Evolutionary conservation across 2,113 vertebrate species (phyloP).

Genomic region (Bostrychus sinensis): DNA sequence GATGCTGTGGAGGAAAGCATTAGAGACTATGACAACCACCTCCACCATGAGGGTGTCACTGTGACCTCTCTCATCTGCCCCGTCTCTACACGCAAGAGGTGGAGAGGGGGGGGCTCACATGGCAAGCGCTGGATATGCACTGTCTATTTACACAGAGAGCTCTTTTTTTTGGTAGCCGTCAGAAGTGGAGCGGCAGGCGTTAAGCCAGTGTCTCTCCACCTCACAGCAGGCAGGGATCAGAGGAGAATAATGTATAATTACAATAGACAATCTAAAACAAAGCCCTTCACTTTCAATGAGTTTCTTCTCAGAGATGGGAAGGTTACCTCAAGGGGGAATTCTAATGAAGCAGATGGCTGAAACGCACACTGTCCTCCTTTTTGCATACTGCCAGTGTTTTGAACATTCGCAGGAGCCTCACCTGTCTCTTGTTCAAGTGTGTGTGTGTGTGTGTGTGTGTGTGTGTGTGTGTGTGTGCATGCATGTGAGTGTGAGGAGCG

Average conservation of each 20-base stretch:
- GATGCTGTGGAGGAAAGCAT: slow-evolving; percentile 68
- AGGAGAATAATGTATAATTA: slow-evolving; percentile 78
- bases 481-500: too few relatives aligned
- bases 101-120: slow-evolving; percentile 20
- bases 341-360: slow-evolving; percentile 83
- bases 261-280: slow-evolving; percentile 81
- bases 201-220: slow-evolving; percentile 36
- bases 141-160: neutral
- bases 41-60: slow-evolving; percentile 46
- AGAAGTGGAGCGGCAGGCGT: slow-evolving; percentile 18
- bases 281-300: slow-evolving; percentile 79
- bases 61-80: slow-evolving; percentile 46
- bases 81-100: slow-evolving; percentile 26
- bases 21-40: slow-evolving; percentile 53
- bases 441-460: slow-evolving; percentile 22
- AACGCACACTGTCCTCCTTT: slow-evolving; percentile 71
- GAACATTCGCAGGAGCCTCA: slow-evolving; percentile 65
- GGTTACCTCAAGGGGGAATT: slow-evolving; percentile 84
- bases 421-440: slow-evolving; percentile 58
- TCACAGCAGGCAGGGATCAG: slow-evolving; percentile 54
- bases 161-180: slow-evolving; percentile 1
- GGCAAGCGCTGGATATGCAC: slow-evolving; percentile 5
- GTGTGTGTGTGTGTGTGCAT: too few relatives aligned
- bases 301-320: slow-evolving; percentile 70
- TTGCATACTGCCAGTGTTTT: slow-evolving; percentile 70